Conservation (phyloP, 2,113 vertebrate genomes). For the Cephalopterus ornatus region DNA sequence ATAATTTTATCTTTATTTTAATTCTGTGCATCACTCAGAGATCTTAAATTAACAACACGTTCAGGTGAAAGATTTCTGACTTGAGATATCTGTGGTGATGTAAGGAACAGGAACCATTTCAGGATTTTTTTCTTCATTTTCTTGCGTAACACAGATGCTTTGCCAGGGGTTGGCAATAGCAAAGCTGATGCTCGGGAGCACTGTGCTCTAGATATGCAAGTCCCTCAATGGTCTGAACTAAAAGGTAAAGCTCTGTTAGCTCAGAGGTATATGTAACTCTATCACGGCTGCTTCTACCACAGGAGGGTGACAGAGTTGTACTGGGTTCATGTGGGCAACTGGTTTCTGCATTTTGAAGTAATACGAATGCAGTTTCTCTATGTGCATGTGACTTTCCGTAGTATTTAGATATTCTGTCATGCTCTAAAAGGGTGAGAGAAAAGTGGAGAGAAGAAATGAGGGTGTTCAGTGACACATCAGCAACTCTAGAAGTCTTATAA, state of each 20-base stretch:
- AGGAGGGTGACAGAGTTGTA: neutral
- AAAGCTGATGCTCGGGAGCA: neutral
- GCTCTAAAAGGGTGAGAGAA: neutral
- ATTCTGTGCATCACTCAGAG: neutral
- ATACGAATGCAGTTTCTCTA: neutral
- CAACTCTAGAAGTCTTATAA: neutral
- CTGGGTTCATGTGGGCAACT: neutral
- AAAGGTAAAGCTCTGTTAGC: neutral
- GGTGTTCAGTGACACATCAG: neutral
- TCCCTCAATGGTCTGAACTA: neutral
- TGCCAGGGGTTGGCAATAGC: neutral
- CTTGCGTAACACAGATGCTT: neutral
- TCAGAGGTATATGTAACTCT: neutral
- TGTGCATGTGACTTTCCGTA: rapidly evolving
- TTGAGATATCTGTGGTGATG: neutral
- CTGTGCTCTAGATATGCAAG: neutral
- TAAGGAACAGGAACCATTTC: neutral
- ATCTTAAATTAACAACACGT: constrained; percentile 7
- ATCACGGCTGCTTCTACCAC: neutral
- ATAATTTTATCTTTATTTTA: constrained; percentile 36
- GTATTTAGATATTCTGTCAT: neutral
- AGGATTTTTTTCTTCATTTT: neutral
- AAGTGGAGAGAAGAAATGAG: neutral
- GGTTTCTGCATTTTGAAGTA: neutral
- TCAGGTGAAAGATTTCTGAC: neutral